Evolutionary conservation across 1,140 invertebrate genomes (phyloP).

Genomic region (Physella acuta): DNA sequence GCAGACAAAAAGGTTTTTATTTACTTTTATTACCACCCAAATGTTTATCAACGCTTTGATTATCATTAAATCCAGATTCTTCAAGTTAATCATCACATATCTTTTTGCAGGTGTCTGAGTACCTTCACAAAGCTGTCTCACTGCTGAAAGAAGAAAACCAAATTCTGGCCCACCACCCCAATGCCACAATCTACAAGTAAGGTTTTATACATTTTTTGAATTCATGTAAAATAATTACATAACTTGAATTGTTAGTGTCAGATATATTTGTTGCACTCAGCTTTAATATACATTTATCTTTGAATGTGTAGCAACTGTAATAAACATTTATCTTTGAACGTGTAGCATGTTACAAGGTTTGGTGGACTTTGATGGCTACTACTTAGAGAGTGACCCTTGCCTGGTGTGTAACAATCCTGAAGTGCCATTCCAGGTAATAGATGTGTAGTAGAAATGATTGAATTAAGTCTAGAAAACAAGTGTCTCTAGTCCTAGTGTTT

Average conservation of each 20-base stretch:
- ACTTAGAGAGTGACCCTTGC: constrained; percentile 94
- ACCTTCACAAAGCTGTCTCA: constrained; percentile 78
- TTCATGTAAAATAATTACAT: background rate
- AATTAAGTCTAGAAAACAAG: no score
- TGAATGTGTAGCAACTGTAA: no score
- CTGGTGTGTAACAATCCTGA: constrained; percentile 97
- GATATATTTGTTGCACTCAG: no score
- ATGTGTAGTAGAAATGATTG: background rate
- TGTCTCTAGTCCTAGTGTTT: no score
- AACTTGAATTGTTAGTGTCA: background rate
- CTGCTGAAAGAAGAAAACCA: constrained; percentile 86
- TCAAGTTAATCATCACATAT: no score
- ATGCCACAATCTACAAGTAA: constrained; percentile 85
- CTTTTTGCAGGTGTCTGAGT: constrained; percentile 45
- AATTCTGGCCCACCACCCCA: constrained; percentile 85
- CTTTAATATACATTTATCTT: no score
- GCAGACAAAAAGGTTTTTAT: constrained; percentile 49
- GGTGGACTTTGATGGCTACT: constrained; percentile 94
- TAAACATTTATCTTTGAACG: no score
- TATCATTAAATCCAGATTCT: no score
- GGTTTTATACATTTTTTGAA: constrained; percentile 14
- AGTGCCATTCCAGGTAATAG: constrained; percentile 76
- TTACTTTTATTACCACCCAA: no score
- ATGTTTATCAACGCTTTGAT: no score
- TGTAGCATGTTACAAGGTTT: constrained; percentile 77